phyloP scores from a whole-genome alignment of 2,888 invertebrate genomes.

The Agrochola lychnidis region DNA sequence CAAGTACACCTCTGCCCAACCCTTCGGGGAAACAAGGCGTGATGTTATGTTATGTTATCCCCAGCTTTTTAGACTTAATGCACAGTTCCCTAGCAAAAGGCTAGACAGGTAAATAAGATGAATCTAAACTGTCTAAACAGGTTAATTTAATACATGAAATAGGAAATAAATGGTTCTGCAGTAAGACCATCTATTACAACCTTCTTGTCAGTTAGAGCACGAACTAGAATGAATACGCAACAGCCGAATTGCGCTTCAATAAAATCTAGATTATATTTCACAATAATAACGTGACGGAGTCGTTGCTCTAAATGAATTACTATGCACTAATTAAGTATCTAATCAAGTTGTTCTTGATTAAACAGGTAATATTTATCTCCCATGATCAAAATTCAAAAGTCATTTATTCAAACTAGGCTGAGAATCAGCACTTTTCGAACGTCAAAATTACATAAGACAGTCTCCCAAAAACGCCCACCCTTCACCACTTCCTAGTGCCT shows the following conservation, averaged over 20 bases:
- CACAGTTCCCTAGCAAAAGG: neutral
- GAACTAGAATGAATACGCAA: slow-evolving; percentile 26
- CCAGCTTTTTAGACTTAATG: neutral
- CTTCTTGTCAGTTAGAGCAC: slow-evolving; percentile 14
- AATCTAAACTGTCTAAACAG: neutral
- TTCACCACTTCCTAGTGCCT: too few relatives aligned
- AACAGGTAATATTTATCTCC: neutral
- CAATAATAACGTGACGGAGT: neutral
- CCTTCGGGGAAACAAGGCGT: too few relatives aligned
- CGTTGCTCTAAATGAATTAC: neutral
- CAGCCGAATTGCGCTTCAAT: neutral
- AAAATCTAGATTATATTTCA: slow-evolving; percentile 13
- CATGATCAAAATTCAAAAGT: too few relatives aligned
- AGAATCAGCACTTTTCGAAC: too few relatives aligned
- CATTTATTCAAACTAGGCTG: too few relatives aligned
- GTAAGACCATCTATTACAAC: neutral
- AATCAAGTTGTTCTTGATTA: neutral
- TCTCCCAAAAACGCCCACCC: too few relatives aligned
- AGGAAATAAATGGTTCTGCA: slow-evolving; percentile 20
- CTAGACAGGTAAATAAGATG: neutral
- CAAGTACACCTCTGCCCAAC: too few relatives aligned
- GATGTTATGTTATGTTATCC: too few relatives aligned
- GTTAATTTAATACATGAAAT: slow-evolving; percentile 17
- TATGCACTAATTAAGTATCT: neutral
- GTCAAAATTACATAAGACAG: too few relatives aligned